Evolutionary conservation across 2,113 vertebrate genomes (phyloP).

Genomic region (Castor canadensis): DNA sequence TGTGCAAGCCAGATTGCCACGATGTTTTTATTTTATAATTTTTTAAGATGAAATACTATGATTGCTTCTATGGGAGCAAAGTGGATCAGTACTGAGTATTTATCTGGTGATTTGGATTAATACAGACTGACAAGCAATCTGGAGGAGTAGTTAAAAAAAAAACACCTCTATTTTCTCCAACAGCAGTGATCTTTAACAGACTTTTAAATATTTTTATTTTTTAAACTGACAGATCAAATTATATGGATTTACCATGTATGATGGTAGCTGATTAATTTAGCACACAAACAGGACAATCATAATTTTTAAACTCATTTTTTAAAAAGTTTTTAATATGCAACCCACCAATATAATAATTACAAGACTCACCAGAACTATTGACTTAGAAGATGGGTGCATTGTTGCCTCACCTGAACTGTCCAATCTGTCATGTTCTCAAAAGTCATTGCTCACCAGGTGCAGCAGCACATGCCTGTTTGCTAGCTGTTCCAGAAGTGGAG

Average conservation of each 20-base stretch:
- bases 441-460: too few species aligned
- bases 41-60: slow-evolving; percentile 57
- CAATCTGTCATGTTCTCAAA: too few species aligned
- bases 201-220: neutral
- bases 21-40: slow-evolving; percentile 69
- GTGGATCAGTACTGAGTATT: slow-evolving; percentile 49
- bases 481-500: too few species aligned
- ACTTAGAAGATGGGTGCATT: neutral
- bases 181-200: neutral
- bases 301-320: neutral
- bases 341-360: neutral
- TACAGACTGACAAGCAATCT: slow-evolving; percentile 69
- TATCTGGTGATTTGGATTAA: slow-evolving; percentile 70
- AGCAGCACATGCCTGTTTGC: too few species aligned
- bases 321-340: neutral
- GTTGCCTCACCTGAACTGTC: too few species aligned
- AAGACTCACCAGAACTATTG: neutral
- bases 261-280: neutral
- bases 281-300: neutral
- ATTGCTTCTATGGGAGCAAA: slow-evolving; percentile 51
- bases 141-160: slow-evolving; percentile 42
- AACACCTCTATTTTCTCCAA: slow-evolving; percentile 2
- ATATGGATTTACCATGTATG: neutral
- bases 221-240: neutral
- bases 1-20: slow-evolving; percentile 71